A percentile compares a stretch with the other conserved stretches of the same genome.
These are phyloP conservation scores for Polyergus mexicanus DNA, from an alignment of 1,140 invertebrate species.

Conservation along the genomic window DNA sequence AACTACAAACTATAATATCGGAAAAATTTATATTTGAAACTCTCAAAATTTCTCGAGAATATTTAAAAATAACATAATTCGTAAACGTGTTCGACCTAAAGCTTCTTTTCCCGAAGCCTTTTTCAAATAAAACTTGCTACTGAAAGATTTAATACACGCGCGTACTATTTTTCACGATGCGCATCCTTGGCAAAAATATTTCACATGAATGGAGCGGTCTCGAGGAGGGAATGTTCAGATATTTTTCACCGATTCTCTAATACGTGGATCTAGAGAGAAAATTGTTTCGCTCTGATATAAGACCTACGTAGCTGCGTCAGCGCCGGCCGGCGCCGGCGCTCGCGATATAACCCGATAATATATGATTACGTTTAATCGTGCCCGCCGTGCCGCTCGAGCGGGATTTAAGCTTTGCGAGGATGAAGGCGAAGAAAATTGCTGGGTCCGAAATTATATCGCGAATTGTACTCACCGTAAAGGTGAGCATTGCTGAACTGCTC, in stretches of 20 bases:
- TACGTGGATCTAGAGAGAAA: slow-evolving; percentile 15
- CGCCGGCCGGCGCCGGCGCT: slow-evolving; percentile 46
- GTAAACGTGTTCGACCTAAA: background rate
- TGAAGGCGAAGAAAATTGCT: slow-evolving; percentile 57
- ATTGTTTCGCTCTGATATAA: slow-evolving; percentile 56
- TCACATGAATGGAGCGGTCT: slow-evolving; percentile 29
- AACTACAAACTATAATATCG: background rate
- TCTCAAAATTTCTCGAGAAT: background rate
- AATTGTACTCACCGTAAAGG: slow-evolving; percentile 2
- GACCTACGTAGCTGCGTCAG: slow-evolving; percentile 43
- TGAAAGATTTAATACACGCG: slow-evolving; percentile 10
- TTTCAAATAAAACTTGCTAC: background rate
- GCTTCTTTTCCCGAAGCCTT: background rate
- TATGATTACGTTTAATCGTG: slow-evolving; percentile 60
- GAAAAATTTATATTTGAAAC: too few species aligned
- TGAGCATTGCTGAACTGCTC: slow-evolving; percentile 10
- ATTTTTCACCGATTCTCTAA: slow-evolving; percentile 38
- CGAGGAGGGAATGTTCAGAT: slow-evolving; percentile 15
- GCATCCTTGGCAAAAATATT: background rate
- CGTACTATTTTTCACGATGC: slow-evolving; percentile 64
- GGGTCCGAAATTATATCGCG: slow-evolving; percentile 38
- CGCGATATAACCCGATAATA: slow-evolving; percentile 57
- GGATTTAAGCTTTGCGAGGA: slow-evolving; percentile 49
- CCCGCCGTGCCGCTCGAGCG: slow-evolving; percentile 35
- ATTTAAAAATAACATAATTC: background rate